Percentiles rank a stretch among this genome's conserved stretches.
Evolutionary conservation across 2,888 invertebrate species (phyloP).

Genomic region (Rhingia rostrata): DNA sequence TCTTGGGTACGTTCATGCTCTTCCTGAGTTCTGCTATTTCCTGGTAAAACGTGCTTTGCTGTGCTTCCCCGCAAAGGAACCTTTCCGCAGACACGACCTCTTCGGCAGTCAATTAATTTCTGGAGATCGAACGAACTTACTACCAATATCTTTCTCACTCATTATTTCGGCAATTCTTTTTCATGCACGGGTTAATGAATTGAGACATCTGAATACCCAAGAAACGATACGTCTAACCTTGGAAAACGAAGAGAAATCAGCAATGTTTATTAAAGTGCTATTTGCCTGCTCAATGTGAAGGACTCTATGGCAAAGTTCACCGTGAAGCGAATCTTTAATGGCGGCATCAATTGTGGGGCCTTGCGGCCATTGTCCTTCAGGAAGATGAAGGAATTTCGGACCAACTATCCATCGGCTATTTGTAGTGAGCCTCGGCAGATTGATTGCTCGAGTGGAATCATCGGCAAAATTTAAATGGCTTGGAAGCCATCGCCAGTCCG

Average conservation of each 20-base stretch:
- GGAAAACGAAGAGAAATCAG: conserved; percentile 4
- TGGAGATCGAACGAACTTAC: too few species aligned
- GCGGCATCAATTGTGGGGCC: too few species aligned
- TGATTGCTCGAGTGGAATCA: too few species aligned
- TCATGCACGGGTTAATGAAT: not conserved
- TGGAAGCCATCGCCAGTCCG: too few species aligned
- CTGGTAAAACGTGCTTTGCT: not conserved
- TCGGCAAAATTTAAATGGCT: too few species aligned
- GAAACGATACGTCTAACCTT: not conserved
- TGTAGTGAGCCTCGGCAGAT: too few species aligned
- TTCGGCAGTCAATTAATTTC: not conserved
- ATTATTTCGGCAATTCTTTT: not conserved
- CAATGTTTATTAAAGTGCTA: not conserved
- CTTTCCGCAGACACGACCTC: conserved; percentile 1
- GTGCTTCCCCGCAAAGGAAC: not conserved
- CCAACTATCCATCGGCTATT: conserved; percentile 2
- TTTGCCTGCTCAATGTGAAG: not conserved
- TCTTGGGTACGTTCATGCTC: too few species aligned
- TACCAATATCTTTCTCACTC: not conserved
- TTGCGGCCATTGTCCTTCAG: not conserved
- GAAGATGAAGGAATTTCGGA: not conserved
- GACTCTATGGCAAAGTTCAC: not conserved
- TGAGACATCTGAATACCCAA: not conserved
- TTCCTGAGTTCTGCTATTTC: not conserved
- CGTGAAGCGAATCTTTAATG: not conserved